Conservation (phyloP, 2,113 vertebrate species). For the Turnix velox region DNA sequence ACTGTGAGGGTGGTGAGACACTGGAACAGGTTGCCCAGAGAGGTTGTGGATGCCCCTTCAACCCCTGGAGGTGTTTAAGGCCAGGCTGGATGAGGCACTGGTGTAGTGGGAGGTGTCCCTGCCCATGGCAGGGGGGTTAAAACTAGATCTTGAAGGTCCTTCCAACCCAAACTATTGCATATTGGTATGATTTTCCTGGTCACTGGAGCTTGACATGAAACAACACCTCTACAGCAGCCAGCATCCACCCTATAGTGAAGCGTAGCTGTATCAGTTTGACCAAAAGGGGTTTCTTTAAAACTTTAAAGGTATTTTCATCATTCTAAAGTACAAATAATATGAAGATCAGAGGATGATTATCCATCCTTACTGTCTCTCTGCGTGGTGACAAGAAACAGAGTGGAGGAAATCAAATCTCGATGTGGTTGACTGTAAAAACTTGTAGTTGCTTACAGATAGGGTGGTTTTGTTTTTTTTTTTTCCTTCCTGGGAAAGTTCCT, state of each 20-base stretch:
- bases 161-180: too few relatives aligned
- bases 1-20: too few relatives aligned
- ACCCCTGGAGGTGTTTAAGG: too few relatives aligned
- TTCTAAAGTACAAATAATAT: not conserved
- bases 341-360: not conserved
- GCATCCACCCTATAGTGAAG: fast-evolving
- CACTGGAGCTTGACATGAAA: not conserved
- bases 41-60: too few relatives aligned
- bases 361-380: not conserved
- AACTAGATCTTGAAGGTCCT: too few relatives aligned
- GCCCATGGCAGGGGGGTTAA: too few relatives aligned
- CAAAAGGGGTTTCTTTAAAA: not conserved
- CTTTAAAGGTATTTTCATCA: not conserved
- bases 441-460: not conserved
- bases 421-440: not conserved
- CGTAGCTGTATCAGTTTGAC: not conserved
- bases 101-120: too few relatives aligned
- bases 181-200: not conserved
- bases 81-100: too few relatives aligned
- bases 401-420: not conserved
- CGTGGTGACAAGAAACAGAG: not conserved
- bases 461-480: too few relatives aligned
- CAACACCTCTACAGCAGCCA: not conserved
- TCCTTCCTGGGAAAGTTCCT: not conserved
- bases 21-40: too few relatives aligned